phyloP scores from a whole-genome alignment of 2,113 vertebrate species.

The Rhinolophus sinicus region DNA sequence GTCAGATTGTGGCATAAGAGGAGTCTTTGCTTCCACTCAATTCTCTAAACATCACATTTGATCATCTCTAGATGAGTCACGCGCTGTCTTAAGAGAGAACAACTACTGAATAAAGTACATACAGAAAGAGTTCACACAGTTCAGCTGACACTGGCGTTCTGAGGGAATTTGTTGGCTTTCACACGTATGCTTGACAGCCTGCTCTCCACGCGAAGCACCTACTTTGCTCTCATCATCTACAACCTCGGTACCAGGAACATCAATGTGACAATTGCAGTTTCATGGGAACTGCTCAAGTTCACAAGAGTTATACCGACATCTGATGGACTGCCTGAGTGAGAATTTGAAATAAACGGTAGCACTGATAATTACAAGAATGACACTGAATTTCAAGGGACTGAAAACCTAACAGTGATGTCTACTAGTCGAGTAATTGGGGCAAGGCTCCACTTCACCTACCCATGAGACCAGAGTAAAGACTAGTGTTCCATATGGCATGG shows the following conservation, averaged over 20 bases:
- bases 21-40: background rate
- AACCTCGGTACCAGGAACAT: background rate
- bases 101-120: background rate
- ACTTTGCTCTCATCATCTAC: background rate
- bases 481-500: background rate
- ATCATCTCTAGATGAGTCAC: conserved; percentile 48
- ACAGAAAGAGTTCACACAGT: background rate
- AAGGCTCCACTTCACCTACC: background rate
- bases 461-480: background rate
- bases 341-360: background rate
- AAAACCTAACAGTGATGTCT: background rate
- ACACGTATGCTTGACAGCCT: background rate
- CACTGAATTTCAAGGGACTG: background rate
- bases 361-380: background rate
- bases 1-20: background rate
- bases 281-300: background rate
- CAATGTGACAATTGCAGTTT: background rate
- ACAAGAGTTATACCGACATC: background rate
- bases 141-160: background rate
- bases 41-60: conserved; percentile 15
- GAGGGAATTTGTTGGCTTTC: background rate
- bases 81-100: conserved; percentile 7
- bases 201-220: background rate
- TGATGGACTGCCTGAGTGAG: background rate
- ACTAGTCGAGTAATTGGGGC: background rate